Conservation (phyloP, 2,888 invertebrate species). For the Cremastinae sp. region DNA sequence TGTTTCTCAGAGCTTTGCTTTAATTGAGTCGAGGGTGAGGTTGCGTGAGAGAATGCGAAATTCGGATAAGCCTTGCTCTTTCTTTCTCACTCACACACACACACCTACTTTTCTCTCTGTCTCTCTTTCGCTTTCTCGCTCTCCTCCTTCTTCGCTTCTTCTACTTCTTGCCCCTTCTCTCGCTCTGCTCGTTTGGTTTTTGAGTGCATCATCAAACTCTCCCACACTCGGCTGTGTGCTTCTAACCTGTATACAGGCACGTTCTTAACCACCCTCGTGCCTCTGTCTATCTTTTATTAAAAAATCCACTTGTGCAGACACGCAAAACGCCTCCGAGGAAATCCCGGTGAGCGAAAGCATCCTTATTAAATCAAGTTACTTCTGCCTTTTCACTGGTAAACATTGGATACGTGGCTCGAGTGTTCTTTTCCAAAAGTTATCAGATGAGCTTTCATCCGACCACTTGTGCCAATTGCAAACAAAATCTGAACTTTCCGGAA, state of each 20-base stretch:
- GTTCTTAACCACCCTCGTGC: slow-evolving; percentile 7
- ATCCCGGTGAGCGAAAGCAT: not conserved
- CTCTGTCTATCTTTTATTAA: slow-evolving; percentile 11
- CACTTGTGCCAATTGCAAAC: no score
- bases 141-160: no score
- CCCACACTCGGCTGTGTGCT: slow-evolving; percentile 23
- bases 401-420: no score
- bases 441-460: no score
- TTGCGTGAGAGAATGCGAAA: slow-evolving; percentile 46
- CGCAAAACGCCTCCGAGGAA: slow-evolving; percentile 12
- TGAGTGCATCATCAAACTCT: slow-evolving; percentile 39
- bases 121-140: slow-evolving; percentile 16
- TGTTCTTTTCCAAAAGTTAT: no score
- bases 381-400: no score
- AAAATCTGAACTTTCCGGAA: no score
- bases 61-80: slow-evolving; percentile 33
- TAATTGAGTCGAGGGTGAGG: slow-evolving; percentile 69
- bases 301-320: slow-evolving; percentile 17
- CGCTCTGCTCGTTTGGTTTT: slow-evolving; percentile 19
- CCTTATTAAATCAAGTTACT: slow-evolving; percentile 10
- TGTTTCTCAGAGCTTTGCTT: slow-evolving; percentile 64
- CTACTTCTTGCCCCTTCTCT: no score
- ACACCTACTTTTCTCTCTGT: no score
- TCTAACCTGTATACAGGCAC: slow-evolving; percentile 21
- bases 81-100: no score